Evolutionary conservation across 2,113 vertebrate species (phyloP).

Genomic region (Hassar affinis): DNA sequence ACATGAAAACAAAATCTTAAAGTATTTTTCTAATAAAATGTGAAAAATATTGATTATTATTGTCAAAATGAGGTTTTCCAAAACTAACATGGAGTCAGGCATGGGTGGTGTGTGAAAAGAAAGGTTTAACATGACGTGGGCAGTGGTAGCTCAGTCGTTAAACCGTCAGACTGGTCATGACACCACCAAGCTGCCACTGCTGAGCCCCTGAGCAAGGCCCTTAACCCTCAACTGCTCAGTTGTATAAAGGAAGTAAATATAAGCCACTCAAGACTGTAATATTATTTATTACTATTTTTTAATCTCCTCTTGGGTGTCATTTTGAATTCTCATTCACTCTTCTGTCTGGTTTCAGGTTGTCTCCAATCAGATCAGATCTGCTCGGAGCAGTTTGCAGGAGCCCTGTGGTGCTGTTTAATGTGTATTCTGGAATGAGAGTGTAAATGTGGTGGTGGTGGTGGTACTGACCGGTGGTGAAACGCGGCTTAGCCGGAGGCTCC

Average conservation of each 20-base stretch:
- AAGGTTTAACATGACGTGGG: no score
- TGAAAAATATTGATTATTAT: not conserved
- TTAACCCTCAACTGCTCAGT: no score
- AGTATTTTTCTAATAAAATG: not conserved
- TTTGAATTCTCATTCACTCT: not conserved
- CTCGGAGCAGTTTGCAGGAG: not conserved
- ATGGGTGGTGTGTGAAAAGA: no score
- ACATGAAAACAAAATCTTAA: not conserved
- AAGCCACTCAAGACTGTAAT: no score
- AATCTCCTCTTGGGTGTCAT: not conserved
- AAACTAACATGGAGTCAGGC: not conserved
- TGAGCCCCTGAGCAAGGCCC: no score
- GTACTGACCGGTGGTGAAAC: constrained; percentile 89
- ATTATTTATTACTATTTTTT: no score
- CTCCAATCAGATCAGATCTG: not conserved
- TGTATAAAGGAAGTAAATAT: no score
- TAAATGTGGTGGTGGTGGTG: not conserved
- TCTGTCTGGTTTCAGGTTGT: not conserved
- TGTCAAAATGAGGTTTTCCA: not conserved
- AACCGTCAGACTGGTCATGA: no score
- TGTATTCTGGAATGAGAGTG: not conserved
- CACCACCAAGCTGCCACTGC: no score
- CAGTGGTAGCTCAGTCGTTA: no score
- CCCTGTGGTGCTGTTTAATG: no score
- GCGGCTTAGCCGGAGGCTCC: constrained; percentile 85